phyloP scores from a whole-genome alignment of 2,797 vertebrate genomes.

The Poecilia picta region DNA sequence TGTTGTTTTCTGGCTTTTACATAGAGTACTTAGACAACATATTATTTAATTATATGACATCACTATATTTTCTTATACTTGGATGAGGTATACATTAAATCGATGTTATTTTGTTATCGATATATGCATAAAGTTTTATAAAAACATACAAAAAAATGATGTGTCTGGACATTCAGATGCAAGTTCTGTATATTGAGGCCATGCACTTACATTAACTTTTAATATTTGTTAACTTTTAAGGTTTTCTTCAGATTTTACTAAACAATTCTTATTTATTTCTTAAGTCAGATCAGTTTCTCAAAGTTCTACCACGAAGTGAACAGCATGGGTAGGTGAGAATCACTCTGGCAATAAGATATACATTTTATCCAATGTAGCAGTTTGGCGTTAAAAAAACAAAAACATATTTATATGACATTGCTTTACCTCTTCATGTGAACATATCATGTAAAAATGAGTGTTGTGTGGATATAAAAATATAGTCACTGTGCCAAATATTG shows the following conservation, averaged over 20 bases:
- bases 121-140: constrained; percentile 71
- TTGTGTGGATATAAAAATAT: constrained; percentile 66
- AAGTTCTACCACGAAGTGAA: too few relatives aligned
- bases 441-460: constrained; percentile 54
- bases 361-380: constrained; percentile 46
- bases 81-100: constrained; percentile 66
- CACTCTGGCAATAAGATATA: too few relatives aligned
- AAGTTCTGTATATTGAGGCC: constrained; percentile 42
- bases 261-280: too few relatives aligned
- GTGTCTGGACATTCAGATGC: constrained; percentile 56
- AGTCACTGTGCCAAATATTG: constrained; percentile 56
- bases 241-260: too few relatives aligned
- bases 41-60: constrained; percentile 69
- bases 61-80: constrained; percentile 80
- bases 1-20: constrained; percentile 72
- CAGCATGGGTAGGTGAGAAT: too few relatives aligned
- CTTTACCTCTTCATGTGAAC: constrained; percentile 59
- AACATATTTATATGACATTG: constrained; percentile 45
- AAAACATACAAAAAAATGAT: constrained; percentile 28
- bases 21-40: constrained; percentile 70
- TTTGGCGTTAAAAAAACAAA: constrained; percentile 50
- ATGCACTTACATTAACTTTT: constrained; percentile 57
- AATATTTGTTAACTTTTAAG: constrained; percentile 47
- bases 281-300: too few relatives aligned
- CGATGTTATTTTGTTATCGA: constrained; percentile 72